These are phyloP conservation scores for Cliona cf. orientalis DNA, from an alignment of 37 sponge, comb jelly and placozoan genomes.

Conservation along the genomic window DNA sequence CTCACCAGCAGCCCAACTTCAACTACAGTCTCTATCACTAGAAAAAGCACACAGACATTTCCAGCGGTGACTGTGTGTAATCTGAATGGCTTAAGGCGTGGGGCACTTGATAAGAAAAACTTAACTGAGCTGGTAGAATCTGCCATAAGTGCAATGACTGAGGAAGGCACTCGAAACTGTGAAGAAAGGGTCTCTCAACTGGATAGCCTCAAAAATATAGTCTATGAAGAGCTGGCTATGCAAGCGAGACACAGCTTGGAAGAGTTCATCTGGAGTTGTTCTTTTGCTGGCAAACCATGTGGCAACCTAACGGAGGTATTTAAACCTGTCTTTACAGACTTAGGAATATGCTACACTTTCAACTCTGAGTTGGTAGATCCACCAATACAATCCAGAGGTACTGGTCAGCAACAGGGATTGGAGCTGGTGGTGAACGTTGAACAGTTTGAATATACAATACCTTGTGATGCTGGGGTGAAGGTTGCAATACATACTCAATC, in stretches of 20 bases:
- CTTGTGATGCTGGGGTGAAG: slow-evolving; percentile 19
- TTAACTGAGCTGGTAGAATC: too few relatives aligned
- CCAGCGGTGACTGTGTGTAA: slow-evolving; percentile 48
- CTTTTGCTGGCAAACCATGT: slow-evolving; percentile 4
- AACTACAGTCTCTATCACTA: slow-evolving; percentile 8
- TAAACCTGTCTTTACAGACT: not conserved
- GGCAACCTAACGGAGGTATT: not conserved
- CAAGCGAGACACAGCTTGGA: not conserved
- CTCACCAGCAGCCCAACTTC: slow-evolving; percentile 24
- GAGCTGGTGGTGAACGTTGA: slow-evolving; percentile 28
- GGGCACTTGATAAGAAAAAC: too few relatives aligned
- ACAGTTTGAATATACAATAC: slow-evolving; percentile 20
- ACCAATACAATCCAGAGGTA: not conserved
- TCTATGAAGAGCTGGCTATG: not conserved
- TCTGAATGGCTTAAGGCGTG: slow-evolving; percentile 3
- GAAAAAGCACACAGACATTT: not conserved
- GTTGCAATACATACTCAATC: slow-evolving; percentile 9
- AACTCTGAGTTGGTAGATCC: slow-evolving; percentile 5
- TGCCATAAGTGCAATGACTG: not conserved
- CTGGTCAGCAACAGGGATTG: slow-evolving; percentile 13
- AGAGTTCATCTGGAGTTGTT: not conserved
- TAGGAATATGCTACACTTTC: slow-evolving; percentile 43
- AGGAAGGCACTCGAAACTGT: not conserved
- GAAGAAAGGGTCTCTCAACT: not conserved
- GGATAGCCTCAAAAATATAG: not conserved